phyloP scores from a whole-genome alignment of 2,797 vertebrate genomes.

The Mus spretus region DNA sequence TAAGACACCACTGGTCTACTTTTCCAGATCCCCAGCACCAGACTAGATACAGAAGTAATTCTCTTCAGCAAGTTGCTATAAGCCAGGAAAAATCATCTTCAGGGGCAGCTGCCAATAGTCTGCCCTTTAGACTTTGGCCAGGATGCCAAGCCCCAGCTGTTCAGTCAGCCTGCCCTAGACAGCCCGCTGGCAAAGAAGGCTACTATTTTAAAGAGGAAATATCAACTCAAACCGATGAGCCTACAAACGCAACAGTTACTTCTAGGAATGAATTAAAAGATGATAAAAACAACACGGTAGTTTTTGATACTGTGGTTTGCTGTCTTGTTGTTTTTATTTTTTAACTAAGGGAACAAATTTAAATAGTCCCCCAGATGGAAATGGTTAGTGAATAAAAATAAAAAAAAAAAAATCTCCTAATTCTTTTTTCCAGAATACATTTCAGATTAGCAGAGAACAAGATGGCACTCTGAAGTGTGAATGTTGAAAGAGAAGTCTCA shows the following conservation, averaged over 20 bases:
- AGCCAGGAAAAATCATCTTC: constrained; percentile 64
- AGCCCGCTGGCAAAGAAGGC: constrained; percentile 58
- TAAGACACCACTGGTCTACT: background rate
- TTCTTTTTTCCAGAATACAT: background rate
- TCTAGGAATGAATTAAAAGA: constrained; percentile 20
- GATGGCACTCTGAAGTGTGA: background rate
- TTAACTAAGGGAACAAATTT: background rate
- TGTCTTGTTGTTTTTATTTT: background rate
- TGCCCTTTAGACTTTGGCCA: constrained; percentile 47
- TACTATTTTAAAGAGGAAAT: constrained; percentile 48
- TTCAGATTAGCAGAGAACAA: background rate
- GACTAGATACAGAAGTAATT: constrained; percentile 14
- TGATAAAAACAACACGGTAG: background rate
- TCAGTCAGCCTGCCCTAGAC: constrained; percentile 50
- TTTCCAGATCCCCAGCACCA: constrained; percentile 2
- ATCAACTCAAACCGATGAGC: constrained; percentile 53
- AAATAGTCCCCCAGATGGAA: constrained; percentile 1
- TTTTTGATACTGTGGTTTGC: background rate
- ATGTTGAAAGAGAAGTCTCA: background rate
- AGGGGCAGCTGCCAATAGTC: constrained; percentile 55
- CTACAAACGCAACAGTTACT: constrained; percentile 28
- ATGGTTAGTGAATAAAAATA: background rate
- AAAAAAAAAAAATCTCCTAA: too few relatives aligned
- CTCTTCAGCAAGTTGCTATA: constrained; percentile 17
- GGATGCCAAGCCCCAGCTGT: constrained; percentile 61